Base-by-base conservation (phyloP, 2,888 invertebrate genomes). In the Linnaemya tessellans region DNA sequence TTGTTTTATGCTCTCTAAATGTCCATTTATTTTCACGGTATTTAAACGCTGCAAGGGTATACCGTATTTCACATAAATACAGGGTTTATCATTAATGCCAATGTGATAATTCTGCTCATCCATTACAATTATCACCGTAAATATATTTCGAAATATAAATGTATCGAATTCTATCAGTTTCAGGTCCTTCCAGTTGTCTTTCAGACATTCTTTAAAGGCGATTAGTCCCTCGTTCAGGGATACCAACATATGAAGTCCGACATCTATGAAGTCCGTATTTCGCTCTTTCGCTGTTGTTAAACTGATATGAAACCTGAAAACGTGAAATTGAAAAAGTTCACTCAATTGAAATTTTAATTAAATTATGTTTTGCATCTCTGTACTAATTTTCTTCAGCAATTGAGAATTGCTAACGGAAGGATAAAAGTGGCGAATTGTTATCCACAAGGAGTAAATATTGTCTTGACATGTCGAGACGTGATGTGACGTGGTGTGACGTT, bases 101-200 rank as follows among this genome's bases (percentile, higher is more conserved):
- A 85, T 81, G 10, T 85, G 84, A 79, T 81, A 81, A 22, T 70
- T 81, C 1, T 70, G 13, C 15, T 81, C 84, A 74, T 81, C 84
- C 51, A 85, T 35, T 35, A 60, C 58, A 25, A 85, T 62, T 10
- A 70, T 81, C 1, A 85, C 22, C n/a, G 78, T 74, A 11, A 85
- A 85, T 1, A 35, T 22, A 9, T 62, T 22, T 0, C 70, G 9
- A 54, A 85, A 81, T 22, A 41, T 9, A 15, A 35, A 11, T 0
- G 64, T 43, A n/a, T 81, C 56, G 8, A 43, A 85, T 51, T 81
- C 78, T 3, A 74, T 46, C 9, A 18, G 41, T 46, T 78, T 81
- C 13, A 85, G 56, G 9, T 85, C 30, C 30, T 60, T 56, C 84
- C 84, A 85, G 2, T 64, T 62, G 5, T 79, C 43, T 4, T 56